Base-by-base conservation (phyloP, 2,113 vertebrate genomes). In the Antigone vipio region DNA sequence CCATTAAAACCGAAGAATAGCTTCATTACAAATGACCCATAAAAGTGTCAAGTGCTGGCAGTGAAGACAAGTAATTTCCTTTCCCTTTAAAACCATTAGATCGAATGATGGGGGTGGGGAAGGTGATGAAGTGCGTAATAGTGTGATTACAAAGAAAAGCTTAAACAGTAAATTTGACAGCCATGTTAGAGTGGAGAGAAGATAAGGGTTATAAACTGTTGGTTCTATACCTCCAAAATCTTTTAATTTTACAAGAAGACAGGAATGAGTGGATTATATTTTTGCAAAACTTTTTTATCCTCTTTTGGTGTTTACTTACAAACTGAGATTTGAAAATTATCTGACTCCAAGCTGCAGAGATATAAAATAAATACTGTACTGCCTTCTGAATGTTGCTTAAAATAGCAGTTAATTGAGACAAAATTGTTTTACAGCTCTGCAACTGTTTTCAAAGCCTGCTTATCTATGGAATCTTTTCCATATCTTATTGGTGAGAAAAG, bases 1-100 rank as follows among this genome's bases (percentile, higher is more conserved):
- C 97, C 97, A 98, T 98, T 98, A 98, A 98, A 98, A 98, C 92
- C 97, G 0, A 98, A 98, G 98, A 98, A 98, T 98, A 97, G 98
- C 98, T 98, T 98, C 98, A 98, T 98, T 98, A 98, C 98, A 98
- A 97, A 98, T 96, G 98, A 98, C 97, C 98, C 98, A 98, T 98
- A 98, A 98, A 98, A 98, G 97, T 98, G 98, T 98, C 98, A 98
- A 97, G 97, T 85, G 97, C 97, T 97, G 97, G 98, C 98, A 98
- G 97, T 88, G 95, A 97, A 97, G 97, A 98, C 98, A 98, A 98
- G 98, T 98, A 97, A 98, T 98, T 98, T 98, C 98, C 98, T 98
- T 97, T 97, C 95, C 98, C 96, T 98, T 98, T 98, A 97, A 98
- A 97, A 97, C 98, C 97, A 98, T 98, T 98, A 97, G 98, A 75